Evolutionary conservation across 2,797 vertebrate species (phyloP), one percentile per base, ranked within the genome.

Genomic region (Enteromius argenteus): DNA sequence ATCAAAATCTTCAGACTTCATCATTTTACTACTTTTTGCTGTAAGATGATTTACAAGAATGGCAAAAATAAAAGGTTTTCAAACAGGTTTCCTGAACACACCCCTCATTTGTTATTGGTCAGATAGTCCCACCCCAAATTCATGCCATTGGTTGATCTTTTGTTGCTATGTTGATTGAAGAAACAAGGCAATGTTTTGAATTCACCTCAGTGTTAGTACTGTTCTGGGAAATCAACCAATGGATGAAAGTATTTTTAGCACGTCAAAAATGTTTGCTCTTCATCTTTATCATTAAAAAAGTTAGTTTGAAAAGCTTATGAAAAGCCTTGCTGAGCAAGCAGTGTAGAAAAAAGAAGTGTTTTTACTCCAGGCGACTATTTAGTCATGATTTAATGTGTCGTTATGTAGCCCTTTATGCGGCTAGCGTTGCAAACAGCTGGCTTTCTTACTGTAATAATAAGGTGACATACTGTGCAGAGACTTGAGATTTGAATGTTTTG

Each of bases 381-480:
- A 81, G 27, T 72, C 27, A 4, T 81, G 27, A 62, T 72, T 81
- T 19, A 62, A 81, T 49, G 14, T 64, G 37, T 44, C 39, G 17
- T 71, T 9, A 21, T 8, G 11, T 49, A 35, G 27, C 68, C 58
- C 1, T 81, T 60, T 46, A 44, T 62, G 53, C 5, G 1, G 27
- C 39, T n/a, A 37, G 35, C 30, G 3, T 60, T 9, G 30, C 68
- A n/a, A 62, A 73, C 80, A 64, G 80, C 69, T 74, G 69, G 69
- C 27, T 62, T 79, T 27, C 44, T 66, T 64, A 64, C 21, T 46
- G 56, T 60, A 67, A 53, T 86, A 86, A 32, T 60, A 62, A 17
- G 56, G 27, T 64, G 56, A 37, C 80, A 62, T 17, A 66, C 80
- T 66, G 69, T 83, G 80, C 60, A 4, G 62, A 83, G 62, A 58